Base-by-base conservation (phyloP, 2,797 vertebrate genomes). In the Mus spretus region DNA sequence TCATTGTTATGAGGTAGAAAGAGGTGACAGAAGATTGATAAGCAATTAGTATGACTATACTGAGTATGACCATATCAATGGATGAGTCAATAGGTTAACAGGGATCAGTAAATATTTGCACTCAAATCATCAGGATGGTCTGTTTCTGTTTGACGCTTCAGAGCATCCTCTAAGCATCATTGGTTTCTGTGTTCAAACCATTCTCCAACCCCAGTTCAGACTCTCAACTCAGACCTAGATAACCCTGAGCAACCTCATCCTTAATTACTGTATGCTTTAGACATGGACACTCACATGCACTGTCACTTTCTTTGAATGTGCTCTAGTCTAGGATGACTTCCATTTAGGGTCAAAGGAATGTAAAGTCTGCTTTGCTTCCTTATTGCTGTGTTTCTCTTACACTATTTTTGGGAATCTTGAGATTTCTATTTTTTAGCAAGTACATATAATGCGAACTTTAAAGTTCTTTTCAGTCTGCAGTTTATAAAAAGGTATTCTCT, bases 121-220 rank as follows among this genome's bases (percentile, higher is more conserved):
- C 11, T 92, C 31, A 55, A 34, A 77, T 74, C 24, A 34, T 55
- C n/a, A 82, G 74, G 11, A 80, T n/a, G 72, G 77, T 86, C 24
- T n/a, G 26, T 94, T 77, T 93, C 59, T 90, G 34, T n/a, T 81
- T 94, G 78, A 14, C 15, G 53, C 26, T 22, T 91, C 22, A 57
- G 22, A 40, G 85, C 20, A 57, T 70, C 20, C 44, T 83, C 24
- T 82, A 70, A 70, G 63, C 81, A n/a, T 90, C 4, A 75, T 47
- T 8, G 13, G 90, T 81, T 90, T 63, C 34, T 57, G 26, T 74
- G 9, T n/a, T 65, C 19, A 63, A 84, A 70, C 17, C 2, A 12
- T 90, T 90, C 40, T 28, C 31, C 37, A 80, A 34, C 6, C 90
- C 1, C 12, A 59, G 31, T 78, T 55, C 20, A 61, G 24, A 67